Evolutionary conservation across 2,888 invertebrate species (phyloP), one percentile per base, ranked within the genome.

Genomic region (Hyposoter dolosus): DNA sequence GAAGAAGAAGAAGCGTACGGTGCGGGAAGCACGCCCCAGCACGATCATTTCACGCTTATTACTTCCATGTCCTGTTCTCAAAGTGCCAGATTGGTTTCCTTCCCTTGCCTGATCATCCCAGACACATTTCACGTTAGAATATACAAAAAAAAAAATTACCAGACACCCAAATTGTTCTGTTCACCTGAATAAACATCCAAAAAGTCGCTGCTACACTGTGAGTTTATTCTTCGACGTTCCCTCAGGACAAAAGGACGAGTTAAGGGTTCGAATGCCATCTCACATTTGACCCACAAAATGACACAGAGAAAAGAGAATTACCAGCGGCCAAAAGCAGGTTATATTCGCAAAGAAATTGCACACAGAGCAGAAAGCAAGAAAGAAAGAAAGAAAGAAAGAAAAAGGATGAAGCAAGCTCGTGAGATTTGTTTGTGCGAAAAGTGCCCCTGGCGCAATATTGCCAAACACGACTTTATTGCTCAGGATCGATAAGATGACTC

Each of bases 361-460:
- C 65, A 23, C 65, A 23, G 12, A 32, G 66, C 15, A 19, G 23
- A 68, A 43, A 40, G 17, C 17, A 60, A 56, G 82, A 80, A 71
- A 71, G 15, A 72, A 69, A 47, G n/a, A n/a, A n/a, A n/a, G n/a
- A n/a, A n/a, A n/a, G n/a, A 47, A 50, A 69, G 66, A 72, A 68
- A 83, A 83, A 79, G 65, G 69, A 82, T 19, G 9, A 35, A 77
- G 43, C 53, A 45, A 56, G 76, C 80, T 76, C 40, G 83, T 81
- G 74, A 86, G 86, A 86, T 86, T 86, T 86, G 83, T 86, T 86
- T 86, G 86, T 78, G 83, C 80, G 81, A 78, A 69, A 82, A 82
- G 77, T 68, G 83, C 86, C 83, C 45, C 68, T 19, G 77, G 86
- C 77, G 78, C 86, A 83, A 86, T 86, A 81, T 86, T 83, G 69